Evolutionary conservation across 2,888 invertebrate genomes (phyloP).

Genomic region (Drosophila mettleri): DNA sequence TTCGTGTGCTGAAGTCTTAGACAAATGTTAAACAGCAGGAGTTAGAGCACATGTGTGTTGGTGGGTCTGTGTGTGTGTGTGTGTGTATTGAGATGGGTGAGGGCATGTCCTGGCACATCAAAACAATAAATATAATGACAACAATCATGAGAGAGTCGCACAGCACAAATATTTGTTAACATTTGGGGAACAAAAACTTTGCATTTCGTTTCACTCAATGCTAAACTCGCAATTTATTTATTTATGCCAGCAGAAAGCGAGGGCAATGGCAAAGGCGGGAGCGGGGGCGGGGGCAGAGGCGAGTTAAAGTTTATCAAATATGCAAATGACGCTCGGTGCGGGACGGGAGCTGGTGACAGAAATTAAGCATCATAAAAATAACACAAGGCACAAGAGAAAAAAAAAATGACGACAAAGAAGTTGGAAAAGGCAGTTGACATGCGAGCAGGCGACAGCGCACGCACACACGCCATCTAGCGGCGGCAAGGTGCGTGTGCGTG

Average conservation of each 20-base stretch:
- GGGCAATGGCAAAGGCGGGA: no score
- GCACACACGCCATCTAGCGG: conserved; percentile 50
- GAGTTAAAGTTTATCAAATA: conserved; percentile 60
- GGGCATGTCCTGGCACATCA: conserved; percentile 34
- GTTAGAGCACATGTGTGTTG: not conserved
- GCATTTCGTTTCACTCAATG: conserved; percentile 36
- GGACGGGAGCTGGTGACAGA: conserved; percentile 53
- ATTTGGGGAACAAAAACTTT: conserved; percentile 54
- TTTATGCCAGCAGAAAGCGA: conserved; percentile 37
- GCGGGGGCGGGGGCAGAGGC: not conserved
- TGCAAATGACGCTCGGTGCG: conserved; percentile 57
- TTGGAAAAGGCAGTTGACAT: conserved; percentile 50
- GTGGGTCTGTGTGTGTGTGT: not conserved
- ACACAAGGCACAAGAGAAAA: conserved; percentile 27
- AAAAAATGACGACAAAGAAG: conserved; percentile 18
- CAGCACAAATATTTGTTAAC: conserved; percentile 53
- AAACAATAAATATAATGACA: conserved; percentile 61
- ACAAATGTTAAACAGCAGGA: conserved; percentile 19
- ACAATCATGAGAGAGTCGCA: conserved; percentile 44
- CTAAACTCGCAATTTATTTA: conserved; percentile 68
- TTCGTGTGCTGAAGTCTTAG: conserved; percentile 34
- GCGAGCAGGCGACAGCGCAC: conserved; percentile 28
- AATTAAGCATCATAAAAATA: conserved; percentile 72
- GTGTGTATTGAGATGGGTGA: no score
- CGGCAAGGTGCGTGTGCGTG: conserved; percentile 40